A percentile compares a stretch with the other conserved stretches of the same genome.
These are phyloP conservation scores for Oppia nitens DNA, from an alignment of 1,140 invertebrate species.

Conservation along the genomic window DNA sequence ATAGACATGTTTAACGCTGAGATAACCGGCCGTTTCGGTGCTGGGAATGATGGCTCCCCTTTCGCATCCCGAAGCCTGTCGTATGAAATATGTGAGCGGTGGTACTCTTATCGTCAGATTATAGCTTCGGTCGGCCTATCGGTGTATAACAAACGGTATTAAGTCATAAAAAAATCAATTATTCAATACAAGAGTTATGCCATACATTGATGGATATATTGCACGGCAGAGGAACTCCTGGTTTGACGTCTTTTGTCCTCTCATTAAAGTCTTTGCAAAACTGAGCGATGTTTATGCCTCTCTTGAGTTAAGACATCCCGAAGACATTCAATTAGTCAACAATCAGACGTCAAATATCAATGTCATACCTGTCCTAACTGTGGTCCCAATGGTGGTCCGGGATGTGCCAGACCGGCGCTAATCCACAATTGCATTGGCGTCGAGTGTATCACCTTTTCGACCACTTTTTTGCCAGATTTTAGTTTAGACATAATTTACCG, in stretches of 20 bases:
- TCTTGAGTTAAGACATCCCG: constrained; percentile 35
- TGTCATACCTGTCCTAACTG: constrained; percentile 21
- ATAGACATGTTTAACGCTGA: constrained; percentile 90
- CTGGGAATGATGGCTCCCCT: constrained; percentile 59
- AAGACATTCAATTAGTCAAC: neutral
- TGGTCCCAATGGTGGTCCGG: constrained; percentile 24
- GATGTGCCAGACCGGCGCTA: constrained; percentile 21
- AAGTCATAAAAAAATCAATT: neutral
- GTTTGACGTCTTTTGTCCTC: constrained; percentile 74
- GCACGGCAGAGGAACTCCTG: constrained; percentile 74
- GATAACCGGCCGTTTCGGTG: constrained; percentile 64
- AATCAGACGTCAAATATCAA: neutral
- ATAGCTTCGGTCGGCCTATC: constrained; percentile 62
- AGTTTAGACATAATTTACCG: constrained; percentile 12
- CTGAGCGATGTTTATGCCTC: constrained; percentile 81
- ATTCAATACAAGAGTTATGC: neutral
- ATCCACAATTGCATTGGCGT: constrained; percentile 21
- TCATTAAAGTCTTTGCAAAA: constrained; percentile 99
- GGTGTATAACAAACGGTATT: neutral
- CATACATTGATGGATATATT: constrained; percentile 52
- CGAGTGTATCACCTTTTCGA: constrained; percentile 22
- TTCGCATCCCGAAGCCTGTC: constrained; percentile 80
- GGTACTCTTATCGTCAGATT: constrained; percentile 66
- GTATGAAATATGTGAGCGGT: constrained; percentile 66
- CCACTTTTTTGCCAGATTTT: constrained; percentile 18